Conservation (phyloP, 2,888 invertebrate genomes). For the Schizaphis graminum region DNA sequence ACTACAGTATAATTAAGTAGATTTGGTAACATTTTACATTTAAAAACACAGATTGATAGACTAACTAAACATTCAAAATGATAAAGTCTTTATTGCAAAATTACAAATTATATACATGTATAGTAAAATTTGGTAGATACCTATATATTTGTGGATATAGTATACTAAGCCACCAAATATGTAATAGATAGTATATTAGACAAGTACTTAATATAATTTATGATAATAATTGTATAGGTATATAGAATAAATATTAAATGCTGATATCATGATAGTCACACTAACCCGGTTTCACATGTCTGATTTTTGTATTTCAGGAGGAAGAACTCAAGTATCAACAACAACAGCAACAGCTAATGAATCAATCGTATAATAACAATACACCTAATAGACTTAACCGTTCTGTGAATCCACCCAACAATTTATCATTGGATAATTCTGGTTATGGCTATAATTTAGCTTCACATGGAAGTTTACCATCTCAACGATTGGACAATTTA, state of each 20-base stretch:
- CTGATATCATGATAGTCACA: background rate
- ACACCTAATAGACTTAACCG: conserved; percentile 51
- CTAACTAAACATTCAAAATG: too few relatives aligned
- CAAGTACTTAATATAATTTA: too few relatives aligned
- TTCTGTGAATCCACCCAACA: conserved; percentile 65
- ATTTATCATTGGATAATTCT: conserved; percentile 67
- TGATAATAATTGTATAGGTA: too few relatives aligned
- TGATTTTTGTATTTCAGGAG: conserved; percentile 42
- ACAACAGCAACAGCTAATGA: conserved; percentile 55
- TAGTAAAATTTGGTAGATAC: too few relatives aligned
- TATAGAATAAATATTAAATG: background rate
- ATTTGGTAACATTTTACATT: too few relatives aligned
- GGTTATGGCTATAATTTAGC: conserved; percentile 58
- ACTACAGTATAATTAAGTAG: too few relatives aligned
- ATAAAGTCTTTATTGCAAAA: too few relatives aligned
- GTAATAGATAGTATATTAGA: too few relatives aligned
- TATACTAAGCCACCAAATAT: too few relatives aligned
- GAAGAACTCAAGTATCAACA: conserved; percentile 61
- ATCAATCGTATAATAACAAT: conserved; percentile 59
- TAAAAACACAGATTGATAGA: too few relatives aligned
- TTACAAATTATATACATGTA: too few relatives aligned
- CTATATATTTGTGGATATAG: too few relatives aligned
- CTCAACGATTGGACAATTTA: conserved; percentile 67
- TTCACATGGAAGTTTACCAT: conserved; percentile 60
- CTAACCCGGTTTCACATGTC: background rate